Base-by-base conservation (phyloP, 2,797 vertebrate genomes). In the Clarias platycephalus region DNA sequence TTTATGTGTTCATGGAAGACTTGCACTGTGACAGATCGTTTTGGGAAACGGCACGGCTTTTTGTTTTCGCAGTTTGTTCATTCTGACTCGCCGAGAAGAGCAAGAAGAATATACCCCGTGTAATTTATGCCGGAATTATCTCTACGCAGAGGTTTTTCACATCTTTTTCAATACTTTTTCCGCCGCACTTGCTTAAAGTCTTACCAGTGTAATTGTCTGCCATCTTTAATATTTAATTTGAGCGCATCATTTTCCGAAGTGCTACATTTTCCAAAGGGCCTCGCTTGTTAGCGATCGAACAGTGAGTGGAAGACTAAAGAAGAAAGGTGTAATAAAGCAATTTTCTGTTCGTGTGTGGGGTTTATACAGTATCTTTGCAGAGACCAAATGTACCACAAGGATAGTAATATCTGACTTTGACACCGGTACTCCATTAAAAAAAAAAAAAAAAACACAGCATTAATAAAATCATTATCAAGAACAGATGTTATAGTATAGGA, bases 161-260 rank as follows among this genome's bases (percentile, higher is more conserved):
- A 90, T 89, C 83, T 84, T 85, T 86, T 89, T 89, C 89, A 92
- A 92, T 89, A 93, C 94, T 92, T 90, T 91, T 91, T 53, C 49
- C 3, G 90, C 90, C 90, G 90, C 90, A 90, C 89, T 91, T 86
- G 89, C 91, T 91, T 92, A 63, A 92, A 91, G 91, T 91, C 91
- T 89, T 91, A 91, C 87, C 90, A 88, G 91, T 89, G 89, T 88
- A 93, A 92, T 91, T 90, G 90, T 91, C 89, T 90, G 84, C 72
- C 22, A 83, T 85, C 74, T 90, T 87, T 86, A 86, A 89, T 74
- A 85, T 87, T 85, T 89, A 78, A 85, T 86, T 75, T 83, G 13
- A 83, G 79, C 67, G 85, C 85, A 87, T 89, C 83, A 84, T 68
- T 87, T 86, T 91, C 86, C 87, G 83, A 80, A 86, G 76, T 86